Evolutionary conservation across 2,888 invertebrate genomes (phyloP).

Genomic region (Chouioia cunea): DNA sequence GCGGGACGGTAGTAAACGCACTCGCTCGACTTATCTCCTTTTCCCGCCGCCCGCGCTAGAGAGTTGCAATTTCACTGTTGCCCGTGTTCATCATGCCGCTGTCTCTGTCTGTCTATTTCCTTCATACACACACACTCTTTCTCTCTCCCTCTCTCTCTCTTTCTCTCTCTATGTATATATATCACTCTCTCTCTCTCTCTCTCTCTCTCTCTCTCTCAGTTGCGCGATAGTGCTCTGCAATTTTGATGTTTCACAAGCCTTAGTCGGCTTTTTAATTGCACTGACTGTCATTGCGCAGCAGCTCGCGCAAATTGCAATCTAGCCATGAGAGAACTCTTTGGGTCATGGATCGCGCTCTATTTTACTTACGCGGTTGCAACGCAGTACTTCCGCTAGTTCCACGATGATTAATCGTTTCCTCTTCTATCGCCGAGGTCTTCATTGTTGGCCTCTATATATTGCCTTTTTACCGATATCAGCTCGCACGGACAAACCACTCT

Average conservation of each 20-base stretch:
- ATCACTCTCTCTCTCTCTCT: too few relatives aligned
- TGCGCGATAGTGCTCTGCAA: too few relatives aligned
- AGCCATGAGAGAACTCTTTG: too few relatives aligned
- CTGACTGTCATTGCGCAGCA: neutral
- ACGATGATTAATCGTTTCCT: slow-evolving; percentile 21
- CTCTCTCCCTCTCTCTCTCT: too few relatives aligned
- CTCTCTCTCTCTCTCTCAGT: too few relatives aligned
- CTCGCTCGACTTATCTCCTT: slow-evolving; percentile 11
- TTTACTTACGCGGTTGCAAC: slow-evolving; percentile 22
- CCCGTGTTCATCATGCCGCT: neutral
- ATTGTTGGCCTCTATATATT: too few relatives aligned
- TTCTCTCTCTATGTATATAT: too few relatives aligned
- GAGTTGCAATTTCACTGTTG: slow-evolving; percentile 27
- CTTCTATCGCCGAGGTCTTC: neutral
- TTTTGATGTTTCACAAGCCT: too few relatives aligned
- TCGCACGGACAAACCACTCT: too few relatives aligned
- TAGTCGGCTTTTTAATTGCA: neutral
- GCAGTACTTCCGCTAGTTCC: neutral
- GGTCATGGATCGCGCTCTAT: too few relatives aligned
- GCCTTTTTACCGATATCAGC: slow-evolving; percentile 8
- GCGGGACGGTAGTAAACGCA: slow-evolving; percentile 16
- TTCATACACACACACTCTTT: neutral
- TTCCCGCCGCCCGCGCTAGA: neutral
- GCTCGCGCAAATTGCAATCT: neutral
- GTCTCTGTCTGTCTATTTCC: neutral